Conservation (phyloP, 2,797 vertebrate genomes). For the Botia almorhae region DNA sequence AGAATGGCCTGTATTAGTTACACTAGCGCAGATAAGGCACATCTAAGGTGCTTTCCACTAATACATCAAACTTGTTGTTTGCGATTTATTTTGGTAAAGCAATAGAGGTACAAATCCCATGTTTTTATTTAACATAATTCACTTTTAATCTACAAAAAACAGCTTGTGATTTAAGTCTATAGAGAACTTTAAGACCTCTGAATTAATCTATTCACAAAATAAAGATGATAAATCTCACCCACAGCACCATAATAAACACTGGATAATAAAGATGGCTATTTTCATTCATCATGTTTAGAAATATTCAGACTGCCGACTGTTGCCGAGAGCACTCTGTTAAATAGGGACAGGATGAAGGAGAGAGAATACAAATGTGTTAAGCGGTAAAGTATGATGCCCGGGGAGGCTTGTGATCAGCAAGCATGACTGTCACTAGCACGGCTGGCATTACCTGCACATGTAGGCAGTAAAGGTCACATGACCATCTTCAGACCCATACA, state of each 20-base stretch:
- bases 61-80: neutral
- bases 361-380: neutral
- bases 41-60: neutral
- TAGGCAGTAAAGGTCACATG: constrained; percentile 19
- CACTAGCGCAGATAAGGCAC: too few relatives aligned
- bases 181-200: neutral
- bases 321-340: neutral
- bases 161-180: neutral
- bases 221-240: neutral
- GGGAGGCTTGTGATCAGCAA: constrained; percentile 4
- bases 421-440: constrained; percentile 22
- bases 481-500: neutral
- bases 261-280: neutral
- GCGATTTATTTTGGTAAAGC: too few relatives aligned
- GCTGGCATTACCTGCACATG: constrained; percentile 27
- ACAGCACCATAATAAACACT: neutral
- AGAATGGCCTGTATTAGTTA: too few relatives aligned
- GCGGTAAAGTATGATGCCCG: neutral
- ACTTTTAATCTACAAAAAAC: neutral
- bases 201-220: neutral
- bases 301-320: neutral
- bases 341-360: neutral
- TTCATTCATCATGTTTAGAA: constrained; percentile 11
- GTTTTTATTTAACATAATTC: neutral
- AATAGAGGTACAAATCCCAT: too few relatives aligned